phyloP scores from a whole-genome alignment of 2,888 invertebrate species.

The Cetonia aurata region DNA sequence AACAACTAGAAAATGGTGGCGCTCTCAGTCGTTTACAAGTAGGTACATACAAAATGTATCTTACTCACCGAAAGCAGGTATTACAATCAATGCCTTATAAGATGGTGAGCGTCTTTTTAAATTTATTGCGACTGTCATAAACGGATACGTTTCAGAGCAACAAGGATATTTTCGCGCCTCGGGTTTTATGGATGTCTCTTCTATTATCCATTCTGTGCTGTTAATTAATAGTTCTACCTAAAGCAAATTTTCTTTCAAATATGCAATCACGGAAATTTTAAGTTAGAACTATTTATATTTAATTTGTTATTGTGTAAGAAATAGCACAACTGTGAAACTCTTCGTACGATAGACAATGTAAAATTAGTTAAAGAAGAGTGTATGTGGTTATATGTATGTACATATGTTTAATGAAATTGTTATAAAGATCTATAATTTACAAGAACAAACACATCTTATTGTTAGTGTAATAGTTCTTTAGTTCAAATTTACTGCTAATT shows the following conservation, averaged over 20 bases:
- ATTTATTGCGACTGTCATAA: conserved; percentile 68
- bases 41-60: conserved; percentile 16
- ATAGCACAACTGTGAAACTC: too few relatives aligned
- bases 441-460: too few relatives aligned
- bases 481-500: too few relatives aligned
- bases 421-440: too few relatives aligned
- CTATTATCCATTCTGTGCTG: conserved; percentile 69
- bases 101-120: conserved; percentile 71
- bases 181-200: conserved; percentile 63
- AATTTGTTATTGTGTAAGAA: too few relatives aligned
- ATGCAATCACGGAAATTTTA: background rate
- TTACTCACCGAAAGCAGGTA: conserved; percentile 73
- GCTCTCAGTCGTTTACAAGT: background rate
- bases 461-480: too few relatives aligned
- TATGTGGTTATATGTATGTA: too few relatives aligned
- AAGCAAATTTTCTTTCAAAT: conserved; percentile 32
- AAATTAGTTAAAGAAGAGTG: too few relatives aligned
- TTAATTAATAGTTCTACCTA: conserved; percentile 58
- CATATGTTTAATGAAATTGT: too few relatives aligned
- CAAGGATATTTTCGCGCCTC: conserved; percentile 68
- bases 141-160: conserved; percentile 71
- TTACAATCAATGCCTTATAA: conserved; percentile 73
- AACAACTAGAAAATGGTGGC: conserved; percentile 66
- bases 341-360: too few relatives aligned
- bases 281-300: too few relatives aligned